These are phyloP conservation scores for Galerucella calmariensis DNA, from an alignment of 2,888 invertebrate species.

Conservation along the genomic window DNA sequence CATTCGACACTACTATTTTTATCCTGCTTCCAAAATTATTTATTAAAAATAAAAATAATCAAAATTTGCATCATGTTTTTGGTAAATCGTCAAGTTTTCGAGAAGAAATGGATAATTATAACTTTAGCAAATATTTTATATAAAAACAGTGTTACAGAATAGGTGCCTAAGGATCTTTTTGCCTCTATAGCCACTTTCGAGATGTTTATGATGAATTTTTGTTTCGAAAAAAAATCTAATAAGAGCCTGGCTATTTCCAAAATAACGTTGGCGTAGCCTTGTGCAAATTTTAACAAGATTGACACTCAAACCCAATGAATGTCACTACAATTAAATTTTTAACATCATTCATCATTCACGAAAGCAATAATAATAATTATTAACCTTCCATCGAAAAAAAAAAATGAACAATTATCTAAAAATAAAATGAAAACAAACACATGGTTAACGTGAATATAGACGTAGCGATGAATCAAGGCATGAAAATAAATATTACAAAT, in stretches of 20 bases:
- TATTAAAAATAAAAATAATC: too few species aligned
- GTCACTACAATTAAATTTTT: neutral
- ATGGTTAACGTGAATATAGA: neutral
- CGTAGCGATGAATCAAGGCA: conserved; percentile 9
- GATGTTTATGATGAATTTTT: too few species aligned
- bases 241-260: neutral
- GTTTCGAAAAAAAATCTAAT: too few species aligned
- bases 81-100: too few species aligned
- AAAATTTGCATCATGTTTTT: too few species aligned
- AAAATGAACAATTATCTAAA: neutral
- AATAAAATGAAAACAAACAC: neutral
- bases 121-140: too few species aligned
- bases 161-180: too few species aligned
- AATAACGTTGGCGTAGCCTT: neutral
- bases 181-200: too few species aligned
- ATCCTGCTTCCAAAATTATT: too few species aligned
- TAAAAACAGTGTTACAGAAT: too few species aligned
- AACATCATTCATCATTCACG: neutral
- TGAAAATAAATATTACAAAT: conserved; percentile 16
- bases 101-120: too few species aligned
- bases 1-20: too few species aligned
- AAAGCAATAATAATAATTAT: neutral
- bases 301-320: neutral
- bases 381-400: neutral
- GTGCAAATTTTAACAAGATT: neutral